phyloP scores from a whole-genome alignment of 2,888 invertebrate genomes.

The Cheilosia vernalis region DNA sequence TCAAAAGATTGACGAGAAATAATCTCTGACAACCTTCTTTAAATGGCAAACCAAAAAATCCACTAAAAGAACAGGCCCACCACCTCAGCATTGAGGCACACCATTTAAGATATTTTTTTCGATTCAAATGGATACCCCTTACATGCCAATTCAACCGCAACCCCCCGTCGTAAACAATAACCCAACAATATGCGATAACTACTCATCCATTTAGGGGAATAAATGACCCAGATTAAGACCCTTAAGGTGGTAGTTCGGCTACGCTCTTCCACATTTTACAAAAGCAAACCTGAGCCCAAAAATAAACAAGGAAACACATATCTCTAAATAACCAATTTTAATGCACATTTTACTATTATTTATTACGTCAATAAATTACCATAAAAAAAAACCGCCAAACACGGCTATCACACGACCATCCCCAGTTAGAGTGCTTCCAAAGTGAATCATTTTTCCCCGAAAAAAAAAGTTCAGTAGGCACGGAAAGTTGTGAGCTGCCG shows the following conservation, averaged over 20 bases:
- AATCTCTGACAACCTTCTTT: too few relatives aligned
- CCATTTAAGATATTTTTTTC: neutral
- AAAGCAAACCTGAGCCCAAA: neutral
- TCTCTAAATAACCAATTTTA: constrained; percentile 77
- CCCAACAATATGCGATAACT: constrained; percentile 3
- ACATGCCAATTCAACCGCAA: neutral
- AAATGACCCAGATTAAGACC: neutral
- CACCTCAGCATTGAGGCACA: neutral
- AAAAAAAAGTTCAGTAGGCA: constrained; percentile 4
- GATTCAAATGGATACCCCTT: neutral
- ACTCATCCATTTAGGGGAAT: neutral
- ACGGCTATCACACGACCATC: constrained; percentile 34
- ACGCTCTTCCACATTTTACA: neutral
- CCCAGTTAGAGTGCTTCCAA: constrained; percentile 38
- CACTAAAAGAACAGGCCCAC: neutral
- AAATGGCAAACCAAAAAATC: too few relatives aligned
- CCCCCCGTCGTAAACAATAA: neutral
- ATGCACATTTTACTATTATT: constrained; percentile 81
- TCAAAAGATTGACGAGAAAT: too few relatives aligned
- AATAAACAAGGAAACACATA: constrained; percentile 44
- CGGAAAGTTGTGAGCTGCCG: constrained; percentile 12
- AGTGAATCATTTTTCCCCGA: constrained; percentile 54
- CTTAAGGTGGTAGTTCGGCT: constrained; percentile 3
- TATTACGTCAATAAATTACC: constrained; percentile 81
- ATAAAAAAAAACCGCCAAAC: constrained; percentile 76